Conservation (phyloP, 2,113 vertebrate species). For the Grallaria varia region DNA sequence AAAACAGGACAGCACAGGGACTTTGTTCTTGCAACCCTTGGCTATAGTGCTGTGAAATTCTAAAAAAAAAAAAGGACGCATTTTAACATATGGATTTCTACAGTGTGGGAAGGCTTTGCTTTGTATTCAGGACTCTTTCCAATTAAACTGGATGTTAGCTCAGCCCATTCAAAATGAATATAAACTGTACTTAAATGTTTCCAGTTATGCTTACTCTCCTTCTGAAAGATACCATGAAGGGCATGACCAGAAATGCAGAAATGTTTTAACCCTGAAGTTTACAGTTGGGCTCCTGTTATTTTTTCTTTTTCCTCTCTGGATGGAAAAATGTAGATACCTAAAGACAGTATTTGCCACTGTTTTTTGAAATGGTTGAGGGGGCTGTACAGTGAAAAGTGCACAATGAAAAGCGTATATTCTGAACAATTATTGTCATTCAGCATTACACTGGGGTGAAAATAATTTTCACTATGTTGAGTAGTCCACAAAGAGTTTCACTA, state of each 20-base stretch:
- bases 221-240: conserved; percentile 45
- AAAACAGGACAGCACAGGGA: conserved; percentile 49
- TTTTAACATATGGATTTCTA: conserved; percentile 67
- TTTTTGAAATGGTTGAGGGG: background rate
- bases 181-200: background rate
- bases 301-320: background rate
- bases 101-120: conserved; percentile 32
- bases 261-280: background rate
- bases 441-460: background rate
- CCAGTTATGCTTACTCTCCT: conserved; percentile 34
- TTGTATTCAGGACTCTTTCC: conserved; percentile 43
- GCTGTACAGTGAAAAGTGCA: background rate
- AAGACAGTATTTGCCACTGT: background rate
- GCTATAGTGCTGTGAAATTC: conserved; percentile 6
- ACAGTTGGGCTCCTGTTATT: background rate
- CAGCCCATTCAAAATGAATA: conserved; percentile 45
- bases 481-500: background rate
- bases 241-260: background rate
- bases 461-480: background rate
- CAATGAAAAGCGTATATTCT: background rate
- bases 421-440: background rate
- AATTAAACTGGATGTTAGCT: conserved; percentile 38
- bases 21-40: conserved; percentile 61
- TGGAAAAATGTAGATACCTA: background rate
- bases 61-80: background rate